phyloP scores from a whole-genome alignment of 2,888 invertebrate genomes.

The Nysson spinosus region DNA sequence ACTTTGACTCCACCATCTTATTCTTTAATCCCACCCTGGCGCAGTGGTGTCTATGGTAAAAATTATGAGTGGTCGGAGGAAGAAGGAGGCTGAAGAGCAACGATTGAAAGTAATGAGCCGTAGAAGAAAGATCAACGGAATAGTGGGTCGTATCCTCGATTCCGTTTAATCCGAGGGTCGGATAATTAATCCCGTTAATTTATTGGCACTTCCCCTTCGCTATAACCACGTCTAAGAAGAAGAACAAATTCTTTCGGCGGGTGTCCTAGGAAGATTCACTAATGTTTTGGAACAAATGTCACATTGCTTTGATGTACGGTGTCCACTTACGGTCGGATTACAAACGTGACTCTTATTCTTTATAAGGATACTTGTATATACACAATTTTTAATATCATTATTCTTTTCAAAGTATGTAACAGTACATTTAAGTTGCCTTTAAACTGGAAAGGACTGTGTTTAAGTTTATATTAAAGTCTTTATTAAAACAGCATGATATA shows the following conservation, averaged over 20 bases:
- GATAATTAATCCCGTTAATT: slow-evolving; percentile 65
- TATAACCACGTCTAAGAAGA: slow-evolving; percentile 30
- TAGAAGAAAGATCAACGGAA: slow-evolving; percentile 61
- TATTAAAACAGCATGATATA: too few relatives aligned
- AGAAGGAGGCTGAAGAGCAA: slow-evolving; percentile 43
- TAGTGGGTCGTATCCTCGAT: slow-evolving; percentile 38
- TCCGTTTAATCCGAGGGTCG: slow-evolving; percentile 49
- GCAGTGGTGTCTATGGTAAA: slow-evolving; percentile 61
- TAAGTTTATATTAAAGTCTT: too few relatives aligned
- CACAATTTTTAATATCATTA: too few relatives aligned
- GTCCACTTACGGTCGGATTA: too few relatives aligned
- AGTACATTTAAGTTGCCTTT: too few relatives aligned
- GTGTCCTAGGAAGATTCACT: background rate
- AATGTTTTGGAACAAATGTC: background rate
- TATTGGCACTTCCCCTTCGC: slow-evolving; percentile 40
- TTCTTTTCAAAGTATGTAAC: too few relatives aligned
- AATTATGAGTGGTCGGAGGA: slow-evolving; percentile 60
- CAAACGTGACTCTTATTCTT: too few relatives aligned
- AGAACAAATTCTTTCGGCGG: slow-evolving; percentile 2
- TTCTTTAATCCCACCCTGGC: slow-evolving; percentile 74
- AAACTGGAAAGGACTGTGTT: too few relatives aligned
- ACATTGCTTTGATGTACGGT: slow-evolving; percentile 3
- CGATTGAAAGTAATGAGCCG: slow-evolving; percentile 76
- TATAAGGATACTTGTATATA: too few relatives aligned
- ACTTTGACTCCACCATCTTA: slow-evolving; percentile 68